Evolutionary conservation across 2,888 invertebrate genomes (phyloP), one percentile per base, ranked within the genome.

Genomic region (Drosophila rellima): DNA sequence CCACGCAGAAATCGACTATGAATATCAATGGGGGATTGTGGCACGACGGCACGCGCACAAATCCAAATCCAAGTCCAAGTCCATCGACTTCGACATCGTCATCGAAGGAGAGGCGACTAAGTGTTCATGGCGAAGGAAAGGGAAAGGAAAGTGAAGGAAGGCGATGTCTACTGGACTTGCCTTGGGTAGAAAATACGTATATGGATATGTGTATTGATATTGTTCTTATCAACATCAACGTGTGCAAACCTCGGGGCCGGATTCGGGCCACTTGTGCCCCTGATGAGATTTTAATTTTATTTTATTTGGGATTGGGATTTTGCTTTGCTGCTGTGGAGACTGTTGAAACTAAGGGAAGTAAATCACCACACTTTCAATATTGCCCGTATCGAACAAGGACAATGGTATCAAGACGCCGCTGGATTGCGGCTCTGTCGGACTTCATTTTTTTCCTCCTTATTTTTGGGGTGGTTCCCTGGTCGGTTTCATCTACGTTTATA

Each of bases 231-330:
- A 85, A 70, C 69, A 76, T 70, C 65, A 70, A 59, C 63, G 79
- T 78, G 82, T 68, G 63, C 70, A 71, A 61, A 68, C 64, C 72
- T 72, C 60, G 51, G 44, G 55, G 37, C 55, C 35, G 35, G 18
- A 40, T 40, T 56, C 50, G 56, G 74, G 57, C 55, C 89, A 88
- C 89, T 83, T 88, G 76, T 82, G 83, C 83, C 84, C 74, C 85
- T 87, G 86, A 87, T 87, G 90, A 75, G 90, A 83, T 88, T 88
- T 88, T 85, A 80, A 82, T 88, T 89, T 89, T 90, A 82, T 83
- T 86, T 81, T 84, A 72, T 65, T 77, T 63, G 75, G 75, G 69
- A 70, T 79, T 84, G 74, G 72, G 71, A 69, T 84, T 87, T 57
- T 66, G 71, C 67, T 73, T 73, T 70, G 70, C 59, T 59, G 55